These are phyloP conservation scores for Merops nubicus DNA, from an alignment of 2,113 vertebrate species.

Conservation along the genomic window DNA sequence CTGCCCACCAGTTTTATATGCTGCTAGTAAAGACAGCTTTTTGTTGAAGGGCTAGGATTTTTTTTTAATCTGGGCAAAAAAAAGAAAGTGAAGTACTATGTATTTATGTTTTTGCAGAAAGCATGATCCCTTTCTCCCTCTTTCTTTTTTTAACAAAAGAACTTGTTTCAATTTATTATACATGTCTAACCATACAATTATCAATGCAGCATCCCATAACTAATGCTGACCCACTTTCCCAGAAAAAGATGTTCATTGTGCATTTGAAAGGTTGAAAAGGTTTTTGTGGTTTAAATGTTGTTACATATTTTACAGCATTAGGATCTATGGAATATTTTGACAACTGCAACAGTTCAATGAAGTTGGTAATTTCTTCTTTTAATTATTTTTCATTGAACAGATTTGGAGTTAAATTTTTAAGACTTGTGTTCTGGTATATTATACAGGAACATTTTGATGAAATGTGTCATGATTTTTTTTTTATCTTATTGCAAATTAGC, in stretches of 20 bases:
- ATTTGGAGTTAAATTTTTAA: conserved; percentile 80
- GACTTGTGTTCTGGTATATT: conserved; percentile 75
- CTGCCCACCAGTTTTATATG: background rate
- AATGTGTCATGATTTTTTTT: conserved; percentile 60
- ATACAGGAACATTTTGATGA: conserved; percentile 69
- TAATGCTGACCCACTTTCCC: conserved; percentile 77
- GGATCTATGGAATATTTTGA: conserved; percentile 97
- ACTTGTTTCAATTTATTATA: conserved; percentile 68
- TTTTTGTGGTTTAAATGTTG: conserved; percentile 94
- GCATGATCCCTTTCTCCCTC: conserved; percentile 62
- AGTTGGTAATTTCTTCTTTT: conserved; percentile 96
- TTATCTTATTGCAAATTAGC: conserved; percentile 16
- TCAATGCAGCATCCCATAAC: conserved; percentile 69
- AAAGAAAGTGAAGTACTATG: background rate
- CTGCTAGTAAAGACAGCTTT: conserved; percentile 17
- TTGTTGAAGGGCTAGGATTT: conserved; percentile 1
- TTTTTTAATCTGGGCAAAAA: background rate
- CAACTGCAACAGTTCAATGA: conserved; percentile 94
- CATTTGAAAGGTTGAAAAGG: conserved; percentile 83
- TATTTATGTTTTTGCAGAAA: conserved; percentile 60
- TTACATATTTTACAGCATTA: conserved; percentile 98
- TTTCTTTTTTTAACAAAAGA: conserved; percentile 51
- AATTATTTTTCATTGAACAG: conserved; percentile 90
- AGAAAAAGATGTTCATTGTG: conserved; percentile 77
- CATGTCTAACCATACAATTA: conserved; percentile 68